phyloP scores from a whole-genome alignment of 2,113 vertebrate species.

The Picathartes gymnocephalus region DNA sequence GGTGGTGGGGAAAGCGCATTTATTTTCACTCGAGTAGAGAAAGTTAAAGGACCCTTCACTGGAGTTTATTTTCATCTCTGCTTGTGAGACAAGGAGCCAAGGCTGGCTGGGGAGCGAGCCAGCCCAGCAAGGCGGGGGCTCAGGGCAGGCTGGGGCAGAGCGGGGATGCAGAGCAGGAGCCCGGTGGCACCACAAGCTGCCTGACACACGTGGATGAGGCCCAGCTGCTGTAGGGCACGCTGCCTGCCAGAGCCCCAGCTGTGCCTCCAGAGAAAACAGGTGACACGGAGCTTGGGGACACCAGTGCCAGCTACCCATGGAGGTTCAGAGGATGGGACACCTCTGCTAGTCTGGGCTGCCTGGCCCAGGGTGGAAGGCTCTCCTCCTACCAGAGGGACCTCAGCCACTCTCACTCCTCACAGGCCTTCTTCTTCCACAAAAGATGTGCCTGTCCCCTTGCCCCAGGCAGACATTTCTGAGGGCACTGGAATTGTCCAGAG shows the following conservation, averaged over 20 bases:
- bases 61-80: slow-evolving; percentile 64
- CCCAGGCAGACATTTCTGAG: neutral
- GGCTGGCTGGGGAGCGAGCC: neutral
- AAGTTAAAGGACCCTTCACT: slow-evolving; percentile 64
- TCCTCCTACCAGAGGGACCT: neutral
- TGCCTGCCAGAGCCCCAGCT: neutral
- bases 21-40: slow-evolving; percentile 60
- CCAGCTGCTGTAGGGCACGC: neutral
- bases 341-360: neutral
- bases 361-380: neutral
- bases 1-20: slow-evolving; percentile 27
- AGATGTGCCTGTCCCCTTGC: fast-evolving
- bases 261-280: neutral
- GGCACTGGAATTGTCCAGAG: neutral
- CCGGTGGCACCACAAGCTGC: neutral
- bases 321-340: neutral
- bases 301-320: fast-evolving
- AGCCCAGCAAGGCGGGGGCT: fast-evolving
- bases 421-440: neutral
- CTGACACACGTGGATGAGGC: neutral
- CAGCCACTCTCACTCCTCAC: neutral
- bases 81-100: slow-evolving; percentile 6
- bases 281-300: fast-evolving
- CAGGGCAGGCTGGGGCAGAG: neutral
- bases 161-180: neutral